Evolutionary conservation across 2,888 invertebrate genomes (phyloP).

Genomic region (Melikaiella ostensackeni): DNA sequence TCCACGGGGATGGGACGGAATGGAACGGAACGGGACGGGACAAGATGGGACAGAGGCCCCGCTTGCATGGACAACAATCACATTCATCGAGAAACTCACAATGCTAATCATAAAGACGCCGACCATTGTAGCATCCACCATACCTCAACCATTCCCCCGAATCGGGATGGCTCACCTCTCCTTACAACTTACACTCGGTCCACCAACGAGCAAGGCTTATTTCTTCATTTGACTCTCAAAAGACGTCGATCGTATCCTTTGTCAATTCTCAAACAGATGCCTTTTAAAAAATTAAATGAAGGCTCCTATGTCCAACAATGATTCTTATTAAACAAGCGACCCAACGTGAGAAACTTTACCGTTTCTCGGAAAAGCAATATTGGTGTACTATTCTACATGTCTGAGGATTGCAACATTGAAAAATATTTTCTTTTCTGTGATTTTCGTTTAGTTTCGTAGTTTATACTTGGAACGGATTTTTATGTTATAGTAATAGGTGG

Average conservation of each 20-base stretch:
- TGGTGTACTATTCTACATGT: neutral
- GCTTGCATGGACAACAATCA: constrained; percentile 74
- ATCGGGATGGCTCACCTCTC: constrained; percentile 49
- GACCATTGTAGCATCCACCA: constrained; percentile 72
- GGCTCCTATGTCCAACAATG: constrained; percentile 22
- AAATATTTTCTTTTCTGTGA: neutral
- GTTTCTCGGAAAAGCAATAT: constrained; percentile 15
- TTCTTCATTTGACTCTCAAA: constrained; percentile 58
- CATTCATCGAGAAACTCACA: constrained; percentile 75
- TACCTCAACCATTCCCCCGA: constrained; percentile 53
- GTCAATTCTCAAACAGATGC: constrained; percentile 40
- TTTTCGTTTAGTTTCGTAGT: neutral
- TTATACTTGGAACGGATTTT: neutral
- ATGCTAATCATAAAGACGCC: constrained; percentile 77
- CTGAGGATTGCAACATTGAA: neutral
- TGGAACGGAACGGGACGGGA: constrained; percentile 62
- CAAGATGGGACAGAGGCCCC: constrained; percentile 61
- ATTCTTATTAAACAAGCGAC: constrained; percentile 7
- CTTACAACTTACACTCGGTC: constrained; percentile 10
- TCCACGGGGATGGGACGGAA: constrained; percentile 58
- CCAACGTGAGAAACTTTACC: constrained; percentile 11
- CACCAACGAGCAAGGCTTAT: constrained; percentile 54
- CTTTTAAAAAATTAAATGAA: constrained; percentile 20
- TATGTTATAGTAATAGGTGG: no score
- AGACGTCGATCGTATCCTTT: constrained; percentile 52